Evolutionary conservation across 2,888 invertebrate species (phyloP), one percentile per base, ranked within the genome.

Genomic region (Cyrtodaria siliqua): DNA sequence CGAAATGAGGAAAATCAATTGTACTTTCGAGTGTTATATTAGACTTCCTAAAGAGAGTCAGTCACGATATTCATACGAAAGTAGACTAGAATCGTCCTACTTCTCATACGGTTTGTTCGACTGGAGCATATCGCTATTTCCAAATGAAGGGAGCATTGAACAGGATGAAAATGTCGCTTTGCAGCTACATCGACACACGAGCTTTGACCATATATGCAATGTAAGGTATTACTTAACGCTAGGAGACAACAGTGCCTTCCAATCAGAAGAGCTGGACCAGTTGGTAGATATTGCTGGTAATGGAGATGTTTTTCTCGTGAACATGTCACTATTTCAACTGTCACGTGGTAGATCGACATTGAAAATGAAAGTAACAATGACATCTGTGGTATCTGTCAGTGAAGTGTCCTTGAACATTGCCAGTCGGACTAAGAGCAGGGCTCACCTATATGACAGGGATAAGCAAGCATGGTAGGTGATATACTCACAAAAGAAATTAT

Each of bases 71-170:
- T 74, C 85, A 23, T 81, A 84, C 47, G 86, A 84, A 47, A 87
- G 85, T 24, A 91, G 89, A 62, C 90, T 95, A 63, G 96, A 96
- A 89, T 95, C 95, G 2, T 93, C 94, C n/a, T 95, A 95, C 88
- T 96, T 97, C 92, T 95, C 95, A 0, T 97, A 96, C 91, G 96
- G 96, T 9, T 95, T 96, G 29, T 96, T 96, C 92, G 96, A 97
- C 90, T 97, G 97, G 97, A 96, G 96, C 87, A 94, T 96, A 2
- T 89, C 89, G 6, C 84, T 94, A 29, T 91, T 89, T 69, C 90
- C 91, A 0, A 87, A 84, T 61, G 91, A 91, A 2, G 89, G 89
- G 20, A 85, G 86, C 14, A 67, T 85, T 0, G 88, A 91, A 29
- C 84, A 69, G 38, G 89, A 88, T 67, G 92, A 89, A 24, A 90